Evolutionary conservation across 2,888 invertebrate species (phyloP), one percentile per base, ranked within the genome.

Genomic region (Drosophila subquinaria): DNA sequence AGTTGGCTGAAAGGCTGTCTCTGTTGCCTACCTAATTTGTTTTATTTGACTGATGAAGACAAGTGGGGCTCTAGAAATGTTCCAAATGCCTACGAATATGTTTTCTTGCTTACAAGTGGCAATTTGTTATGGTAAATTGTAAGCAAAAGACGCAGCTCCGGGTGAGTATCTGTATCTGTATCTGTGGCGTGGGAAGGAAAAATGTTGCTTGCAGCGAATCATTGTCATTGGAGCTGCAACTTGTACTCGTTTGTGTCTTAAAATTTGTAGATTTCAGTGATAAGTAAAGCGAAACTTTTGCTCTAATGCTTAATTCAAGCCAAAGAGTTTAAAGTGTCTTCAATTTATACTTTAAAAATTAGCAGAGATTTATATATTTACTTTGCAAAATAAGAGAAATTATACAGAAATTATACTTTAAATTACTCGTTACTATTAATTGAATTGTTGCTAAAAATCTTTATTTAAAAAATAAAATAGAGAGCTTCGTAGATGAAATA

Each of bases 41-140:
- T 50, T 57, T 64, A 15, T 62, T 43, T 60, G 64, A 56, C 76
- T 82, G 68, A 81, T 80, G 77, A 79, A 82, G 82, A 68, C 69
- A 62, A 69, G 75, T 69, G 48, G 51, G 17, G 17, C 40, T 4
- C 43, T 51, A 30, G 36, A 65, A 56, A 65, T 45, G 55, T 47
- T 62, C 43, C 51, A 63, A 67, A 67, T 72, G 59, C 33, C 38
- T 17, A 27, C 51, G 30, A 67, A 52, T 57, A 15, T 17, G 15
- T 57, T 48, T 45, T 38, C 64, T 45, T 62, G 47, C 55, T 56
- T 57, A 57, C 63, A 50, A 60, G 61, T 36, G 27, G 68, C 79
- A 79, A 79, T 82, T 82, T 82, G 82, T 79, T 81, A 56, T 69
- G 77, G 65, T 77, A 79, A 82, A 55, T 63, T 72, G 74, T 47